These are phyloP conservation scores for Drosophila navojoa DNA, from an alignment of 1,140 invertebrate genomes.

Conservation along the genomic window DNA sequence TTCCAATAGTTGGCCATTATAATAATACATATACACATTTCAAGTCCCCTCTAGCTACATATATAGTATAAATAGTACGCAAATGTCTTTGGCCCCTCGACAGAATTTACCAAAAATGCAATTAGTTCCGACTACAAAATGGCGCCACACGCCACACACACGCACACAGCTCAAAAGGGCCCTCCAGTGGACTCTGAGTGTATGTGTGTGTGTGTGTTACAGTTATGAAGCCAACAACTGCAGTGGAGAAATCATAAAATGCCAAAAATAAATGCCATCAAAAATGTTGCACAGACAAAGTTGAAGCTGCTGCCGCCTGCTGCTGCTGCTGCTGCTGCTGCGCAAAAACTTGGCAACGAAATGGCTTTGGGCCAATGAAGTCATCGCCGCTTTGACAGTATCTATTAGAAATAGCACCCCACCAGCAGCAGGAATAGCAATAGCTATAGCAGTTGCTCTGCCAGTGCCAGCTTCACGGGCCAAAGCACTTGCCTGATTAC, in stretches of 20 bases:
- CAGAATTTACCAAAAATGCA: constrained; percentile 43
- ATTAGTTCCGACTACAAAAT: constrained; percentile 66
- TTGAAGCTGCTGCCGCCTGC: constrained; percentile 49
- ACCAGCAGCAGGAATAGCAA: not conserved
- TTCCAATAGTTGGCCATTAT: constrained; percentile 21
- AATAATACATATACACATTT: constrained; percentile 33
- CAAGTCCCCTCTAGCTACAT: not conserved
- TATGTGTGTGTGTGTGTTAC: constrained; percentile 11
- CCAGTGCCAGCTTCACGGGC: constrained; percentile 6
- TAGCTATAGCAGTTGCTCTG: not conserved
- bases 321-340: constrained; percentile 22
- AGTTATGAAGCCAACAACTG: constrained; percentile 38
- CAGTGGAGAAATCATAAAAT: constrained; percentile 67
- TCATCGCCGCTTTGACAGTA: constrained; percentile 41
- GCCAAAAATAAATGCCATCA: constrained; percentile 74
- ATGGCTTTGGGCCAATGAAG: constrained; percentile 54
- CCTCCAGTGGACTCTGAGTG: constrained; percentile 10
- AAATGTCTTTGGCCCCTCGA: constrained; percentile 12
- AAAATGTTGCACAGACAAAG: constrained; percentile 74
- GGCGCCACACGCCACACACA: constrained; percentile 44
- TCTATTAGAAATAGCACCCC: not conserved
- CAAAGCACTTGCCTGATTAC: constrained; percentile 49
- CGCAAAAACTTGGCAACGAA: constrained; percentile 42
- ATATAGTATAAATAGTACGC: constrained; percentile 32
- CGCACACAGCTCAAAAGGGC: constrained; percentile 43